Conservation (phyloP, 2,888 invertebrate species). For the Trichogramma evanescens region DNA sequence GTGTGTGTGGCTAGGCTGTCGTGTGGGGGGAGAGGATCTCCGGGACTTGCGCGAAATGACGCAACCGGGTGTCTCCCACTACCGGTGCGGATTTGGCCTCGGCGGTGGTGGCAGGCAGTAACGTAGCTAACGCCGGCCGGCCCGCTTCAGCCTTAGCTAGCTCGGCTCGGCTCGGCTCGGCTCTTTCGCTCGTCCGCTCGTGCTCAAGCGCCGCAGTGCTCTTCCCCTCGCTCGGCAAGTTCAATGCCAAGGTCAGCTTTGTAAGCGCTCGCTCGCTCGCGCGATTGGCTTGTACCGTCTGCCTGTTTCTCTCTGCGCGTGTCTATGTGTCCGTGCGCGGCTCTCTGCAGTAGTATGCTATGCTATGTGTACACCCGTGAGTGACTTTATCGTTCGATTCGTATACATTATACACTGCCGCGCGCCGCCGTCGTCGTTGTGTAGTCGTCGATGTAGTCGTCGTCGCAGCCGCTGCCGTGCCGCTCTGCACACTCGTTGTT, state of each 20-base stretch:
- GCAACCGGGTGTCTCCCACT: constrained; percentile 29
- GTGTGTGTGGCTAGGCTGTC: too few relatives aligned
- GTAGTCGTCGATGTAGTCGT: constrained; percentile 11
- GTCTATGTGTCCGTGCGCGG: background rate
- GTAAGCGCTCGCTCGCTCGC: constrained; percentile 28
- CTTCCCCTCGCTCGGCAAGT: constrained; percentile 36
- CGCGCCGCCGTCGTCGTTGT: constrained; percentile 9
- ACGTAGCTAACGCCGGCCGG: constrained; percentile 9
- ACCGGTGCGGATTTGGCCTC: background rate
- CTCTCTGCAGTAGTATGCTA: constrained; percentile 21
- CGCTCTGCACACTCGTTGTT: constrained; percentile 1
- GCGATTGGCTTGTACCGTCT: constrained; percentile 15
- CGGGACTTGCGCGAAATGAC: constrained; percentile 43
- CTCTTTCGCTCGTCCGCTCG: constrained; percentile 13
- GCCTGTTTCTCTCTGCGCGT: background rate
- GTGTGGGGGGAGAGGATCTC: constrained; percentile 14
- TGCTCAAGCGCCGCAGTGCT: constrained; percentile 4
- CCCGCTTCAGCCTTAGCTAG: constrained; percentile 18
- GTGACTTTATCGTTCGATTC: too few relatives aligned
- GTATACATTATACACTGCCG: background rate
- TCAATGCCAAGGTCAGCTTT: constrained; percentile 48
- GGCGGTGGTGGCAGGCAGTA: background rate
- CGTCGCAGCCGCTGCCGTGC: background rate
- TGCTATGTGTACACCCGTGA: background rate
- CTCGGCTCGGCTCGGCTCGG: constrained; percentile 8